These are phyloP conservation scores for Diarsia rubi DNA, from an alignment of 2,888 invertebrate genomes.

Conservation along the genomic window DNA sequence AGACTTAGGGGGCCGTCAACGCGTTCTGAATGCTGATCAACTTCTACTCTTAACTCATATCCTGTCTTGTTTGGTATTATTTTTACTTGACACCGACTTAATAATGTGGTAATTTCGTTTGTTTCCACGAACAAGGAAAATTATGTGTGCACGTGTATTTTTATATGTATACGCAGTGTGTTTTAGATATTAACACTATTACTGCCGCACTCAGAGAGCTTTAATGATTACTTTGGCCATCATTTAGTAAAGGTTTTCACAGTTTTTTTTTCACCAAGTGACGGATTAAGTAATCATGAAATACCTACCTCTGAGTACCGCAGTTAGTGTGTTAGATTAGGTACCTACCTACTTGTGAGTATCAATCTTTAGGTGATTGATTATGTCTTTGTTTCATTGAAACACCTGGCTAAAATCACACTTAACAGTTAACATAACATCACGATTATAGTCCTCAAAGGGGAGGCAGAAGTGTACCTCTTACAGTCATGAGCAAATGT, in stretches of 20 bases:
- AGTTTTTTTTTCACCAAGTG: too few species aligned
- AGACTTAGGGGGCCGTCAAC: conserved; percentile 69
- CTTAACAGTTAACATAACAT: not conserved
- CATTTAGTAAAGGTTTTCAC: too few species aligned
- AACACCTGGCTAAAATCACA: not conserved
- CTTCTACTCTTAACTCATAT: conserved; percentile 77
- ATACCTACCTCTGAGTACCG: too few species aligned
- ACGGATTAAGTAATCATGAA: too few species aligned
- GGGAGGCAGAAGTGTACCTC: too few species aligned
- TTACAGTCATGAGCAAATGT: too few species aligned
- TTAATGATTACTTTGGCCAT: too few species aligned
- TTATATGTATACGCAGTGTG: not conserved
- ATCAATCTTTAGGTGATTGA: not conserved
- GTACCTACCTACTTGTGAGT: not conserved
- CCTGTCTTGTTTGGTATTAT: conserved; percentile 75
- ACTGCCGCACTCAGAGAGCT: too few species aligned
- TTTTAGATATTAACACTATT: too few species aligned
- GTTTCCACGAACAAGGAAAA: conserved; percentile 34
- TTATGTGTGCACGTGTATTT: conserved; percentile 16
- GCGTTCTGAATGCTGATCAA: conserved; percentile 78
- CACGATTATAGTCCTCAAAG: too few species aligned
- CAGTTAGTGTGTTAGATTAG: not conserved
- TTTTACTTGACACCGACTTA: conserved; percentile 68
- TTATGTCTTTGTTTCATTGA: not conserved
- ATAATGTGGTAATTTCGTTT: conserved; percentile 64